Conservation (phyloP, 1,140 invertebrate species). For the Leptoteleia sp. region DNA sequence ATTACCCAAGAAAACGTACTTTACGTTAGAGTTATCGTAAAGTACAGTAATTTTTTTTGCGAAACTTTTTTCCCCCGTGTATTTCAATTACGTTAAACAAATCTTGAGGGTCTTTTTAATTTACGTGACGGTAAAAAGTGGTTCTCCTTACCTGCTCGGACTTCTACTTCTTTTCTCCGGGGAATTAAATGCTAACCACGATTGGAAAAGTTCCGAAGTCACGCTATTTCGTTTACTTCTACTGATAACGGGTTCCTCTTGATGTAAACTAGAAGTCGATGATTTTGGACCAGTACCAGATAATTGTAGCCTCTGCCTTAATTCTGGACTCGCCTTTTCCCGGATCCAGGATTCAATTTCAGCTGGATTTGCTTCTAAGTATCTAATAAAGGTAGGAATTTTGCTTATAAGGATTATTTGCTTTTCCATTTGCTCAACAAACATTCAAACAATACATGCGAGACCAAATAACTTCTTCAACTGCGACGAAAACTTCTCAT, state of each 20-base stretch:
- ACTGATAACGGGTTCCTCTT: conserved; percentile 76
- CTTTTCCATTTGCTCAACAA: neutral
- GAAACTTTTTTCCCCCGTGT: no score
- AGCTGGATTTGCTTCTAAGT: conserved; percentile 83
- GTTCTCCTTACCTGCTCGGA: conserved; percentile 83
- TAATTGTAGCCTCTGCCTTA: conserved; percentile 80
- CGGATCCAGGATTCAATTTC: conserved; percentile 87
- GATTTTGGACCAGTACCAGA: conserved; percentile 74
- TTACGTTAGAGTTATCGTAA: no score
- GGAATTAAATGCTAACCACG: conserved; percentile 88
- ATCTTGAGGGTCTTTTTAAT: no score
- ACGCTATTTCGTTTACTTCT: conserved; percentile 86
- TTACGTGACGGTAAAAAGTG: no score
- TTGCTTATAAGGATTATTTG: neutral
- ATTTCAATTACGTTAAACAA: no score
- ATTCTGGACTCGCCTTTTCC: conserved; percentile 86
- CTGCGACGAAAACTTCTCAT: no score
- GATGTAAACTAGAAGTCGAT: conserved; percentile 77
- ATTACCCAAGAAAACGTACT: no score
- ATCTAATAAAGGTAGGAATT: conserved; percentile 72
- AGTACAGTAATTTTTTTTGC: no score
- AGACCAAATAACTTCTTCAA: no score
- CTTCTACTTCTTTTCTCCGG: conserved; percentile 83
- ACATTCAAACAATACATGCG: no score
- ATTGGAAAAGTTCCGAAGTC: conserved; percentile 91